Evolutionary conservation across 2,888 invertebrate genomes (phyloP).

Genomic region (Dasypolia templi): DNA sequence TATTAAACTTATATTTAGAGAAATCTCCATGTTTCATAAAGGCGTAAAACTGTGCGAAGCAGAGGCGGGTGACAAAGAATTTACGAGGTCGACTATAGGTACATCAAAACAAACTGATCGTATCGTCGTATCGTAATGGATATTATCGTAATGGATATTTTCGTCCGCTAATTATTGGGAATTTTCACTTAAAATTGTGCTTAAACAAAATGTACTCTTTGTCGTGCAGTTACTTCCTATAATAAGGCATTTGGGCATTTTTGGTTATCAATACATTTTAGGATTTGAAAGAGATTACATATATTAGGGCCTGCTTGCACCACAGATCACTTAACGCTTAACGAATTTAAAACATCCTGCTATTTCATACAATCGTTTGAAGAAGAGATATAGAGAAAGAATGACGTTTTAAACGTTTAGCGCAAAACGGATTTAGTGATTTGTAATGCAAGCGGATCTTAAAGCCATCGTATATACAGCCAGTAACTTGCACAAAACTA

Average conservation of each 20-base stretch:
- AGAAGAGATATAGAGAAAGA: too few relatives aligned
- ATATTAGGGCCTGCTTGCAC: not conserved
- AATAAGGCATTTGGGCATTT: conserved; percentile 59
- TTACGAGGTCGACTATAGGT: not conserved
- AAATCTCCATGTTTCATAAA: too few relatives aligned
- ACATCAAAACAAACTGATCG: not conserved
- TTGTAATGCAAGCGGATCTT: not conserved
- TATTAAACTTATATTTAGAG: too few relatives aligned
- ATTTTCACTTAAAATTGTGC: conserved; percentile 32
- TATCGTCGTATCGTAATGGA: not conserved
- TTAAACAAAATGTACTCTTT: conserved; percentile 43
- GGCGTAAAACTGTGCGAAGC: too few relatives aligned
- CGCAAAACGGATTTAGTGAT: not conserved
- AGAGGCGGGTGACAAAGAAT: not conserved
- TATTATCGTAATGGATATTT: not conserved
- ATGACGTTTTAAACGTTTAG: not conserved
- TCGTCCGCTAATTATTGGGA: not conserved
- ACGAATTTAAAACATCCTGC: not conserved
- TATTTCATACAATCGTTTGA: not conserved
- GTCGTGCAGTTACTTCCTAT: conserved; percentile 44
- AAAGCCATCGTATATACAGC: not conserved
- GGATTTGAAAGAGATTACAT: conserved; percentile 9
- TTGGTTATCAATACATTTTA: conserved; percentile 45
- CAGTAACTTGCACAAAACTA: not conserved
- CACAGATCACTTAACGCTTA: not conserved